phyloP scores from a whole-genome alignment of 2,797 vertebrate species.

The Danio aesculapii region DNA sequence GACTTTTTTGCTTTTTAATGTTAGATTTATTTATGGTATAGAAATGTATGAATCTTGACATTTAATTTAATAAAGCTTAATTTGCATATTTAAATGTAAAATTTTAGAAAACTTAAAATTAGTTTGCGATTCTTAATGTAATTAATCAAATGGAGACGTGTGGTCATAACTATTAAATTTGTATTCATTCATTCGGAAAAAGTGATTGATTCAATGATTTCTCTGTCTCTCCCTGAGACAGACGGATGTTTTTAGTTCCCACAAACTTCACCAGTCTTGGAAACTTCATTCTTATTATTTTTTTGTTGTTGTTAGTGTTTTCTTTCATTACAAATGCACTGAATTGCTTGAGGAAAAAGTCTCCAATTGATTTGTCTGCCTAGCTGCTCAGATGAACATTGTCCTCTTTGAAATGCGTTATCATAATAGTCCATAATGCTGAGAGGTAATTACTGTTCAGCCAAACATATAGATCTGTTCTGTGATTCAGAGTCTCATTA shows the following conservation, averaged over 20 bases:
- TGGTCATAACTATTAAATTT: too few relatives aligned
- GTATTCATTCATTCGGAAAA: not conserved
- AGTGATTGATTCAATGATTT: not conserved
- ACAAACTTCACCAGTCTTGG: not conserved
- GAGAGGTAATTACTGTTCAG: conserved; percentile 43
- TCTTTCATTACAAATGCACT: conserved; percentile 9
- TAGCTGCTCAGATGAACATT: conserved; percentile 1
- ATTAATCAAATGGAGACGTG: too few relatives aligned
- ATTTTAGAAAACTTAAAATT: too few relatives aligned
- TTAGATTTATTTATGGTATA: too few relatives aligned
- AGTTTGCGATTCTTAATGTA: too few relatives aligned
- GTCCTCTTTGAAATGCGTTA: conserved; percentile 12
- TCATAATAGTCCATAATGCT: conserved; percentile 29
- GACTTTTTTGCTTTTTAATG: too few relatives aligned
- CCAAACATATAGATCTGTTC: conserved; percentile 28
- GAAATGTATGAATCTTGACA: too few relatives aligned
- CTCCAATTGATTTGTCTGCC: conserved; percentile 22
- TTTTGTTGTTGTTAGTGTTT: not conserved
- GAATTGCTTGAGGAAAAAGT: not conserved
- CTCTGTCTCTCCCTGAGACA: conserved; percentile 12
- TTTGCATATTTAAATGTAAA: too few relatives aligned
- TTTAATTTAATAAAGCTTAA: too few relatives aligned
- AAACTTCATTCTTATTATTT: not conserved
- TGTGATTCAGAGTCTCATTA: conserved; percentile 28
- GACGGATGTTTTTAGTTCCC: conserved; percentile 22